Evolutionary conservation across 2,888 invertebrate genomes (phyloP).

Genomic region (Steinernema carpocapsae): DNA sequence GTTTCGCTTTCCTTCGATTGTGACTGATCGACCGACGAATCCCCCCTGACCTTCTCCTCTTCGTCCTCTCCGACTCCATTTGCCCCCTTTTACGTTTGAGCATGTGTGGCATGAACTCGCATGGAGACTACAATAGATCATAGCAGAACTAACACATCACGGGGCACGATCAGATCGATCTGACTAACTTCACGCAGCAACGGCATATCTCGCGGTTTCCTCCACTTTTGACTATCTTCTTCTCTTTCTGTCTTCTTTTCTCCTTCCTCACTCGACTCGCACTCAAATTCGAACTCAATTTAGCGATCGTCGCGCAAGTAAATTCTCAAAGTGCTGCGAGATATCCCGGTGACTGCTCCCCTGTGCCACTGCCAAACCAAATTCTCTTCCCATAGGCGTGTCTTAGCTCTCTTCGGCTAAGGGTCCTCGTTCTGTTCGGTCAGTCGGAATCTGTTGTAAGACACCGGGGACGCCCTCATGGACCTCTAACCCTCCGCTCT

Average conservation of each 20-base stretch:
- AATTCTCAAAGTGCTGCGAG: neutral
- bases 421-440: constrained; percentile 2
- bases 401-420: neutral
- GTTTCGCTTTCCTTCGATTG: neutral
- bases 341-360: constrained; percentile 5
- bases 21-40: neutral
- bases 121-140: neutral
- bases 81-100: no score
- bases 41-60: no score
- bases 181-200: neutral
- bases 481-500: neutral
- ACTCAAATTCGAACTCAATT: neutral
- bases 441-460: constrained; percentile 4
- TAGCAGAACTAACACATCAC: neutral
- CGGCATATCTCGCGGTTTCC: constrained; percentile 16
- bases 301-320: constrained; percentile 28
- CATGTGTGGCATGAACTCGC: neutral
- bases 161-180: no score
- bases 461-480: neutral
- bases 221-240: no score
- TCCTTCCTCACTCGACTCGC: neutral
- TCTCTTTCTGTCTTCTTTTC: neutral
- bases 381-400: neutral
- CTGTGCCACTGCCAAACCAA: constrained; percentile 3
- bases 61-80: no score